Conservation (phyloP, 1,140 invertebrate species). For the Tribolium madens region DNA sequence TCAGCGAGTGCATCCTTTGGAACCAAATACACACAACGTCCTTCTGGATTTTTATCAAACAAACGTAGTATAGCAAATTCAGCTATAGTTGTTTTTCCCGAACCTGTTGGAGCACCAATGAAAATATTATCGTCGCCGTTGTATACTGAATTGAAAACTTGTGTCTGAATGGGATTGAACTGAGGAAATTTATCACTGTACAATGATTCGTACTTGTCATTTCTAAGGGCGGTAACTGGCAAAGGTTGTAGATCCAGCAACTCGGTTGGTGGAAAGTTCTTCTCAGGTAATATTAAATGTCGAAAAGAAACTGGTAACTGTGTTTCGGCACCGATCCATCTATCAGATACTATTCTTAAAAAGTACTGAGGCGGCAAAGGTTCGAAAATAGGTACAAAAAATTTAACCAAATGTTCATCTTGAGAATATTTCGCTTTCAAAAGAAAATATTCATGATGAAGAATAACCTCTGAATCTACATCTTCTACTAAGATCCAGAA, state of each 20-base stretch:
- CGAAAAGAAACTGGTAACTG: slow-evolving; percentile 97
- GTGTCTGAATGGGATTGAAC: slow-evolving; percentile 99
- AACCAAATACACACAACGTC: slow-evolving; percentile 93
- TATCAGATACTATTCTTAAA: slow-evolving; percentile 82
- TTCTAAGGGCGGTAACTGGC: slow-evolving; percentile 87
- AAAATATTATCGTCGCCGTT: slow-evolving; percentile 99
- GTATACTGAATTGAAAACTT: slow-evolving; percentile 99
- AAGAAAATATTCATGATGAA: slow-evolving; percentile 98
- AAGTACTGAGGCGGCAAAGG: slow-evolving; percentile 99
- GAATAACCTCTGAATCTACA: slow-evolving; percentile 94
- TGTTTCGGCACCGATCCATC: slow-evolving; percentile 94
- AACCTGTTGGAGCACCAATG: slow-evolving; percentile 96
- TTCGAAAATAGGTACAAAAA: slow-evolving; percentile 99
- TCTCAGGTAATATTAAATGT: slow-evolving; percentile 97
- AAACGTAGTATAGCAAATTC: slow-evolving; percentile 96
- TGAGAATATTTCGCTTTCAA: slow-evolving; percentile 94
- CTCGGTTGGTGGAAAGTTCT: slow-evolving; percentile 97
- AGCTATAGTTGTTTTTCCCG: slow-evolving; percentile 96
- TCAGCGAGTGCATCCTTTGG: slow-evolving; percentile 93
- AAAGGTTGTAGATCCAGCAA: slow-evolving; percentile 97
- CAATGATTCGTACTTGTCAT: slow-evolving; percentile 86
- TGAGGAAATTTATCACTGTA: slow-evolving; percentile 90
- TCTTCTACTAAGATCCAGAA: slow-evolving; percentile 99
- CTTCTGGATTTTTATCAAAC: slow-evolving; percentile 79
- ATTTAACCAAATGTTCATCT: slow-evolving; percentile 97